Base-by-base conservation (phyloP, 2,113 vertebrate species). In the Plectropomus leopardus region DNA sequence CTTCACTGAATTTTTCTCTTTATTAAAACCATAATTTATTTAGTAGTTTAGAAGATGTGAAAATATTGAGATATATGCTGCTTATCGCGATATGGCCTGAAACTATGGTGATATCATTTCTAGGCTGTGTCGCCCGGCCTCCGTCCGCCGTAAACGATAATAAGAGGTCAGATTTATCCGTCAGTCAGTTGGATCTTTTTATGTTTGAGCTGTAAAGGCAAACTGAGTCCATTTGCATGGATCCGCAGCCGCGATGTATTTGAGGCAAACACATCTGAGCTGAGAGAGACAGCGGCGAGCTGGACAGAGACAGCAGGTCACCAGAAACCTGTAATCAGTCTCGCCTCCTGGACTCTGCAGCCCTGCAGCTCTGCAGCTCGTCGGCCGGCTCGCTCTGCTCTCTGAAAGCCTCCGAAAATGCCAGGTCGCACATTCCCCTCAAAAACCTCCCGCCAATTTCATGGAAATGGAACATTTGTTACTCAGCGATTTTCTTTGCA, bases 371-470 rank as follows among this genome's bases (percentile, higher is more conserved):
- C 86, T 76, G 34, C 36, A 40, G 34, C 34, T 9, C 34, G 7
- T 36, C 34, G 9, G 36, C 36, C 36, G 8, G 36, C 10, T 40
- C 36, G 36, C 36, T 40, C 8, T 40, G 36, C 36, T 40, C 36
- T 40, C 36, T 72, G 67, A 83, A 79, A 75, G 71, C 59, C 28
- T n/a, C 34, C 23, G 3, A 16, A 83, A 73, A 83, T 77, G 63
- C 44, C 85, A 84, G 36, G 51, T 17, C 21, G 58, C 60, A 45
- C 55, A 50, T 44, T 58, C 53, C 73, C 36, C 59, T 71, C 74
- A 61, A 30, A 57, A 26, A 11, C 36, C 36, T 10, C 36, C 36
- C 1, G 36, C 11, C 36, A 40, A 10, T 40, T 40, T 10, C 8
- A 40, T 40, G 36, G 36, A 40, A 40, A 40, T 28, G 53, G 14